Conservation (phyloP, 2,797 vertebrate species). For the Xenops minutus region DNA sequence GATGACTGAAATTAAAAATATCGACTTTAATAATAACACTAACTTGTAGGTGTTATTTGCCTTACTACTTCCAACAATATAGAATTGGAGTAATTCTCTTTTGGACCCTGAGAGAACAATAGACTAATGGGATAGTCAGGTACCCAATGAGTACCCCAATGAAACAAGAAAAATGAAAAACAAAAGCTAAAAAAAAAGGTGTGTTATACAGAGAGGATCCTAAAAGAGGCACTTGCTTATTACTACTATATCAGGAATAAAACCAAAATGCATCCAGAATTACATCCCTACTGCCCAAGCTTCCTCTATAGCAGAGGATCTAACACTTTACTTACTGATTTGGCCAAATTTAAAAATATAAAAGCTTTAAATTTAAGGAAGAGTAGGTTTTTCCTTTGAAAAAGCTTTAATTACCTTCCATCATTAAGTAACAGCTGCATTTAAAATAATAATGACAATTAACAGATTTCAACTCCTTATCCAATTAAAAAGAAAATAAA, state of each 20-base stretch:
- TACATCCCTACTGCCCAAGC: background rate
- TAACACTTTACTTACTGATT: background rate
- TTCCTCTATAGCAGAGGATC: background rate
- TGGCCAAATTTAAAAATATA: background rate
- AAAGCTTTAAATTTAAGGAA: background rate
- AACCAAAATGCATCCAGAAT: background rate
- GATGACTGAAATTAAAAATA: background rate
- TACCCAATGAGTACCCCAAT: fast-evolving
- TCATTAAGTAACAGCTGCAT: background rate
- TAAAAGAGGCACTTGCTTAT: background rate
- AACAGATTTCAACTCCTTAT: background rate
- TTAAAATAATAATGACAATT: background rate
- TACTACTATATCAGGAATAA: background rate
- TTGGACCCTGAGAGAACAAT: background rate
- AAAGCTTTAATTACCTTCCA: background rate
- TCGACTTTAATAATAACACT: background rate
- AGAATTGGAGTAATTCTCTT: background rate
- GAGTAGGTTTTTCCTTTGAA: background rate
- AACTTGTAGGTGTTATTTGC: background rate
- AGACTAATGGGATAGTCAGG: background rate
- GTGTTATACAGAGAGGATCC: background rate
- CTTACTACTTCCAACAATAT: background rate
- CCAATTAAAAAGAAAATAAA: background rate
- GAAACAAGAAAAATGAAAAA: background rate
- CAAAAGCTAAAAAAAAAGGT: too few species aligned